These are phyloP conservation scores for Disparrhopalites patrizii DNA, from an alignment of 2,888 invertebrate species.

Conservation along the genomic window DNA sequence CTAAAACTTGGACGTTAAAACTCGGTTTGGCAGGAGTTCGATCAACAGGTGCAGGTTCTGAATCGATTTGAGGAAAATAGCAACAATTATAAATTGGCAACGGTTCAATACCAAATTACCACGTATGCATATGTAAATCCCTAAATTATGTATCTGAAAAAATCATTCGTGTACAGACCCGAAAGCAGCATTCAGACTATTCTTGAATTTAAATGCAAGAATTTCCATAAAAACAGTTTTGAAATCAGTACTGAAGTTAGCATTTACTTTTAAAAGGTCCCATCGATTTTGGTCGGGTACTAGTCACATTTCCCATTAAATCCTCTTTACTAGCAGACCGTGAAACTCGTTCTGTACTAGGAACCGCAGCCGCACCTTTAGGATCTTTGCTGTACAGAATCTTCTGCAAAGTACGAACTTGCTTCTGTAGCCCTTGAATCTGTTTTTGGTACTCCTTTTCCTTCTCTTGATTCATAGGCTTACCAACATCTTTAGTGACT, in stretches of 20 bases:
- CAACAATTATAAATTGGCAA: neutral
- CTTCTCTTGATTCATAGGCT: conserved; percentile 31
- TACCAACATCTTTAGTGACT: neutral
- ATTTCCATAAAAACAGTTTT: no score
- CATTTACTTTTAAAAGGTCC: conserved; percentile 8
- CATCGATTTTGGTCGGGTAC: neutral
- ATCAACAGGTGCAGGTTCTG: neutral
- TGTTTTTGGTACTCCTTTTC: conserved; percentile 43
- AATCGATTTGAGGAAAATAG: no score
- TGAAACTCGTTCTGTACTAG: neutral
- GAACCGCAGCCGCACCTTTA: conserved; percentile 19
- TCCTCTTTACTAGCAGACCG: neutral
- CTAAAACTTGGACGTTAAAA: conserved; percentile 31
- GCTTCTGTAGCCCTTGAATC: conserved; percentile 36
- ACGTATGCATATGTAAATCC: no score
- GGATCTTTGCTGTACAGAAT: conserved; percentile 41
- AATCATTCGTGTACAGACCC: no score
- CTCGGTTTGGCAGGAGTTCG: neutral
- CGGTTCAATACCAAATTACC: no score
- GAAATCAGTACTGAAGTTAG: no score
- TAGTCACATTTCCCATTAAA: neutral
- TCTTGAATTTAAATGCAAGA: no score
- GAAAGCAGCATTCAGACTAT: no score
- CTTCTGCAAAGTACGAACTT: conserved; percentile 43
- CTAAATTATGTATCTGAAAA: no score